Evolutionary conservation across 2,113 vertebrate genomes (phyloP), one percentile per base, ranked within the genome.

Genomic region (Lophura nycthemera): DNA sequence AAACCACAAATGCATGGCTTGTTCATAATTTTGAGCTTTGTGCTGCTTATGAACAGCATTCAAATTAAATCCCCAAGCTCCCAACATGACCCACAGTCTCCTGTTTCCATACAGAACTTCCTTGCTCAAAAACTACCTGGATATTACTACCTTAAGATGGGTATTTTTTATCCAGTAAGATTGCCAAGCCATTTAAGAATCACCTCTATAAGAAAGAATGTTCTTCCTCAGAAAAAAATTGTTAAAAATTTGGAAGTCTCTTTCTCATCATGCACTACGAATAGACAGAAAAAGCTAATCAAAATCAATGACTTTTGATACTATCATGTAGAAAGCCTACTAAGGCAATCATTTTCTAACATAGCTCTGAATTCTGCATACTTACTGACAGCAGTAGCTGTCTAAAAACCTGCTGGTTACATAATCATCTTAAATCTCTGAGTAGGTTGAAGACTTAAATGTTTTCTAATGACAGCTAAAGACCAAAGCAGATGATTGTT

Each of bases 401-500:
- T 21, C 42, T 64, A 60, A 60, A 95, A 66, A 70, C 30, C 54
- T 90, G 50, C 40, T 85, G 75, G 66, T 89, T 76, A 83, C 29
- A 87, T 64, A 87, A 94, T 85, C 42, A 71, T 56, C 47, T 85
- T 76, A 95, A 96, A 96, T 70, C 36, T 22, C 18, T 84, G 13
- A 2, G 2, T 40, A 83, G 40, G 66, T 65, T 81, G 86, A 89
- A 72, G 42, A 91, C 80, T 93, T 87, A 88, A 92, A 79, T 6
- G 27, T 57, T 65, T 47, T 38, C 30, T 65, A 89, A 40, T 79
- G 48, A 76, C 25, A 79, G 32, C 16, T 80, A 77, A 85, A 73
- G 80, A 91, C 30, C 13, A 92, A 94, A 90, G 85, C 48, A 93
- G 43, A 71, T 87, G 82, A 91, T 50, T 25, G 24, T 17, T 88